Evolutionary conservation across 2,797 vertebrate genomes (phyloP).

Genomic region (Typhlichthys subterraneus): DNA sequence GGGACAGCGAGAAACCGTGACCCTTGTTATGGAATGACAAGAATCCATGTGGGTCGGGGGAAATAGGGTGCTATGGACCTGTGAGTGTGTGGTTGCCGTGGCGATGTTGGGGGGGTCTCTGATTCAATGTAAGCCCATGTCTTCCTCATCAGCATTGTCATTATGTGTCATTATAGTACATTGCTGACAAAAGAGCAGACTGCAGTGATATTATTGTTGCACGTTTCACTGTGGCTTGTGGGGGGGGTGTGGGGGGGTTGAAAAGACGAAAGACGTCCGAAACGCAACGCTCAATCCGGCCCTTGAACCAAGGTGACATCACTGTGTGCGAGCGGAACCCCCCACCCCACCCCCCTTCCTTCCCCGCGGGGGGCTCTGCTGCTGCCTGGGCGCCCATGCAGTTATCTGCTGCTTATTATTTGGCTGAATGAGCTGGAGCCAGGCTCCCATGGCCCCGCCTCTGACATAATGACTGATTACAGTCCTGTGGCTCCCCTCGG

Average conservation of each 20-base stretch:
- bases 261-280: no score
- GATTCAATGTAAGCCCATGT: no score
- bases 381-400: constrained; percentile 38
- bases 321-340: constrained; percentile 26
- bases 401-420: constrained; percentile 78
- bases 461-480: constrained; percentile 83
- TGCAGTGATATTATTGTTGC: no score
- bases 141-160: no score
- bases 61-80: neutral
- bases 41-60: constrained; percentile 34
- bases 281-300: constrained; percentile 16
- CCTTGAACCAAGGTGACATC: constrained; percentile 57
- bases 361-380: constrained; percentile 33
- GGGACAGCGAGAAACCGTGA: constrained; percentile 62
- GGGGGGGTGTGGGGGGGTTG: no score
- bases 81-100: no score
- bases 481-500: constrained; percentile 67
- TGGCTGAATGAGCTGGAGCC: constrained; percentile 72
- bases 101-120: no score
- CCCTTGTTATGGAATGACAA: constrained; percentile 67
- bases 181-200: no score
- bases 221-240: no score
- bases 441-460: constrained; percentile 55
- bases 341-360: constrained; percentile 24
- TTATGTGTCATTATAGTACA: no score